Conservation (phyloP, 2,888 invertebrate species). For the Leptopilina drosophilae region DNA sequence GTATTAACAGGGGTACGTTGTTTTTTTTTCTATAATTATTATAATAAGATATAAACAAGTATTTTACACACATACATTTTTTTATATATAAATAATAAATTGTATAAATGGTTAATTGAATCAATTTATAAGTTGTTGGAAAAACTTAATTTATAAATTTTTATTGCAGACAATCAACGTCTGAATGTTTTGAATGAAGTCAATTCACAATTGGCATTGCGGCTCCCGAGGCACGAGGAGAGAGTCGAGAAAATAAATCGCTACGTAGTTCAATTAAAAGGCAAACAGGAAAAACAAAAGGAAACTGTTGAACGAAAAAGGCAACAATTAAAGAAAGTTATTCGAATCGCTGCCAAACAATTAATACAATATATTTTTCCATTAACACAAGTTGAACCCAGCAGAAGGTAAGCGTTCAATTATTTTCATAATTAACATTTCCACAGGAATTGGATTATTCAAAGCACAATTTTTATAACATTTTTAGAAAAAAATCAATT, state of each 20-base stretch:
- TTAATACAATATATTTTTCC: constrained; percentile 85
- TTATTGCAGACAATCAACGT: constrained; percentile 69
- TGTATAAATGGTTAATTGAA: too few species aligned
- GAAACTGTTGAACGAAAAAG: constrained; percentile 78
- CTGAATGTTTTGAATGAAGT: constrained; percentile 72
- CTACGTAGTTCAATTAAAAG: constrained; percentile 79
- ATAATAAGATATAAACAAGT: too few species aligned
- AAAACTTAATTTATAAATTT: too few species aligned
- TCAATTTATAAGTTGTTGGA: too few species aligned
- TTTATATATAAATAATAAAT: too few species aligned
- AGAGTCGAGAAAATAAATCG: constrained; percentile 81
- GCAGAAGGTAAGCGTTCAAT: constrained; percentile 74
- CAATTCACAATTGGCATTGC: constrained; percentile 77
- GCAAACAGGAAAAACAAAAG: constrained; percentile 78
- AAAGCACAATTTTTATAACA: too few species aligned
- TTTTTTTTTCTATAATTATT: neutral
- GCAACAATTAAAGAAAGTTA: constrained; percentile 80
- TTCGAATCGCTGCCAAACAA: constrained; percentile 81
- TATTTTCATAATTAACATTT: too few species aligned
- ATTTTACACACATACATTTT: too few species aligned
- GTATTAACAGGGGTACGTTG: constrained; percentile 69
- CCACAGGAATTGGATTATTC: too few species aligned
- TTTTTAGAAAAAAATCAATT: too few species aligned
- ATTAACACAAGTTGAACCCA: constrained; percentile 79
- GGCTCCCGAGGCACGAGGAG: constrained; percentile 81